Evolutionary conservation across 2,888 invertebrate species (phyloP), one percentile per base, ranked within the genome.

Genomic region (Azorinus chamasolen): DNA sequence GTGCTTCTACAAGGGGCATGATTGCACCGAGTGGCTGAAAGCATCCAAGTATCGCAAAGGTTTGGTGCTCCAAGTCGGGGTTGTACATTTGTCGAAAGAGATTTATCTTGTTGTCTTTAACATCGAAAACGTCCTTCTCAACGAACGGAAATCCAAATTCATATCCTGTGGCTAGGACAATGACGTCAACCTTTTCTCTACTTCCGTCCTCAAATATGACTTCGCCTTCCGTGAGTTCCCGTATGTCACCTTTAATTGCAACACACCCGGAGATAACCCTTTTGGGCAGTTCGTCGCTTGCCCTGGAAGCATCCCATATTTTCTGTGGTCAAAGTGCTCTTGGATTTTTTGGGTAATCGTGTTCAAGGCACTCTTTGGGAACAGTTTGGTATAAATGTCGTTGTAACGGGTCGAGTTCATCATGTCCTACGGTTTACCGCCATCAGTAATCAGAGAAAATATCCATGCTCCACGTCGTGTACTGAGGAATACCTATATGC

Each of bases 1-100:
- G 94, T 86, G 94, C 84, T 83, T 94, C 94, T 8, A 93, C 89
- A 1, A 94, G 90, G 0, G 94, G 94, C 88, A 93, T 92, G 18
- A 94, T 87, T 2, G 93, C 92, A 2, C 94, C 94, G 12, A 92
- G 81, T 0, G 94, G 93, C 87, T 94, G 93, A 32, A 93, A 85
- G 63, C 92, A 91, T 12, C 93, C 94, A 68, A 94, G 92, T 12
- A 94, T 86, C 18, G 93, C 93, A 41, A 94, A 83, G 0, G 93
- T 93, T n/a, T 77, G 72, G 16, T 86, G 85, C 8, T 79, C 66
- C 18, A 92, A 79, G 22, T 91, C 83, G 0, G 93, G 92, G 10
- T 93, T 92, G 62, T 92, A 93, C 83, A 93, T 91, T 78, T 90
- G 91, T 77, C 93, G 91, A 85, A 89, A 94, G 32, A 94, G 83